Percentiles rank a stretch among this genome's conserved stretches.
phyloP scores from a whole-genome alignment of 2,797 vertebrate genomes.

The Spondyliosoma cantharus region DNA sequence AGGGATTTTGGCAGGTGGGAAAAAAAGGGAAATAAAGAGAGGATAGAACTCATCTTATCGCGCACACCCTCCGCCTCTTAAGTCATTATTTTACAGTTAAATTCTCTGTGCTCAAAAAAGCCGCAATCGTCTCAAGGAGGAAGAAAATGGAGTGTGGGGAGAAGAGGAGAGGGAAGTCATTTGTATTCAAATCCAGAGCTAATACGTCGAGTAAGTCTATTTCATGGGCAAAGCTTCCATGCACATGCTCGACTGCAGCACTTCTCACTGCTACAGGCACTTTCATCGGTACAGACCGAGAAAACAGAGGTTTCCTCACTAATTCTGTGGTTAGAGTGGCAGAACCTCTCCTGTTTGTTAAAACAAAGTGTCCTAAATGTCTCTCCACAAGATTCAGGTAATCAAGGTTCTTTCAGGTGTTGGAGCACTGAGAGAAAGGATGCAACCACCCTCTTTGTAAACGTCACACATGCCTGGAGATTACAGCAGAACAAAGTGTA shows the following conservation, averaged over 20 bases:
- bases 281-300: slow-evolving; percentile 31
- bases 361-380: not conserved
- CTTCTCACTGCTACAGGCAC: slow-evolving; percentile 33
- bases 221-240: slow-evolving; percentile 59
- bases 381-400: not conserved
- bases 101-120: slow-evolving; percentile 42
- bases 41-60: slow-evolving; percentile 16
- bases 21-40: slow-evolving; percentile 26
- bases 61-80: not conserved
- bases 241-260: slow-evolving; percentile 55
- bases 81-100: slow-evolving; percentile 53
- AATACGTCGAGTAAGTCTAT: slow-evolving; percentile 72
- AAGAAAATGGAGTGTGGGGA: slow-evolving; percentile 13
- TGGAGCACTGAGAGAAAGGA: not conserved
- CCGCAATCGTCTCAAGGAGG: slow-evolving; percentile 30
- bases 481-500: slow-evolving; percentile 15
- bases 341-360: slow-evolving; percentile 5
- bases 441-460: slow-evolving; percentile 2
- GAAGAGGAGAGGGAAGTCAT: slow-evolving; percentile 56
- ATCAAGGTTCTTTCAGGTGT: not conserved
- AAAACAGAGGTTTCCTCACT: slow-evolving; percentile 39
- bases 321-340: slow-evolving; percentile 6
- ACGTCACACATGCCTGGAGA: slow-evolving; percentile 17
- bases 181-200: slow-evolving; percentile 80
- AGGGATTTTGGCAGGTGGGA: slow-evolving; percentile 27